These are phyloP conservation scores for Epinotia bilunana DNA, from an alignment of 2,888 invertebrate species.

Conservation along the genomic window DNA sequence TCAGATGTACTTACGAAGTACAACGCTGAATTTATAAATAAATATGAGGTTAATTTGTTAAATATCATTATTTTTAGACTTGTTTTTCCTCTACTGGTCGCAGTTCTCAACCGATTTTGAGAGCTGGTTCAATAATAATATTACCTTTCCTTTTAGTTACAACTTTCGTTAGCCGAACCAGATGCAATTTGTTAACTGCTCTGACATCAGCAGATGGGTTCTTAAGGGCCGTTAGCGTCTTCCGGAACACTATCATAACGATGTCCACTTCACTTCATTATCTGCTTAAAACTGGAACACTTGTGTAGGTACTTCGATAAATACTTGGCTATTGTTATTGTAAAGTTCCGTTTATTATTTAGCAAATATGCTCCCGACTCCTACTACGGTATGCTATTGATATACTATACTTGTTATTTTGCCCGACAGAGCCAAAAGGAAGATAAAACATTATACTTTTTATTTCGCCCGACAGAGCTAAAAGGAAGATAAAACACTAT, in stretches of 20 bases:
- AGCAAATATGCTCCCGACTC: too few relatives aligned
- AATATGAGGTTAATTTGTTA: not conserved
- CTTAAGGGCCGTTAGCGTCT: conserved; percentile 18
- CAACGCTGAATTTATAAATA: too few relatives aligned
- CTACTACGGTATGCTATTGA: too few relatives aligned
- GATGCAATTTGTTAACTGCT: conserved; percentile 10
- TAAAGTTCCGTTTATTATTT: conserved; percentile 17
- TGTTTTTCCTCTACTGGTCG: not conserved
- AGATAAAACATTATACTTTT: too few relatives aligned
- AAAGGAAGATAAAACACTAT: too few relatives aligned
- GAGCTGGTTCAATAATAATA: too few relatives aligned
- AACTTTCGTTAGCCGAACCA: not conserved
- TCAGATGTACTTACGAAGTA: too few relatives aligned
- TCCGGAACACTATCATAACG: conserved; percentile 30
- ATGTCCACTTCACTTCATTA: conserved; percentile 30
- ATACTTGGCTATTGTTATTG: conserved; percentile 4
- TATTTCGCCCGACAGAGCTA: too few relatives aligned
- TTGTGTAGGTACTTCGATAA: not conserved
- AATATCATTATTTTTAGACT: not conserved
- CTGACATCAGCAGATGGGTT: conserved; percentile 22
- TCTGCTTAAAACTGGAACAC: conserved; percentile 22
- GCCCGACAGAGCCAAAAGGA: too few relatives aligned
- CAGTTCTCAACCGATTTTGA: too few relatives aligned
- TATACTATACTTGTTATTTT: too few relatives aligned
- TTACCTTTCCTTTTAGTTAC: not conserved